Conservation (phyloP, 2,888 invertebrate genomes). For the Fragum sueziense region DNA sequence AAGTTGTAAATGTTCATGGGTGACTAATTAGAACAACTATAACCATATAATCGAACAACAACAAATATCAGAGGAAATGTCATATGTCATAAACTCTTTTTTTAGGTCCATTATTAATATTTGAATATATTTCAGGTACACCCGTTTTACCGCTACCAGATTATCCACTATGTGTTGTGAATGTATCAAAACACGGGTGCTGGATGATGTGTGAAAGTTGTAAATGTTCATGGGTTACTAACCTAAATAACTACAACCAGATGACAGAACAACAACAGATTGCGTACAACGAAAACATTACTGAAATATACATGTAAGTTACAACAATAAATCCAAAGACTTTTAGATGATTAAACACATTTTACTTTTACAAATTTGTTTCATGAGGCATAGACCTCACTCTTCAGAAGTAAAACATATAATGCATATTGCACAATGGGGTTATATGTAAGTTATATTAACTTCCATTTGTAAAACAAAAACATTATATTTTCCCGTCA, state of each 20-base stretch:
- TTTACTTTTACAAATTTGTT: no score
- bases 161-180: conserved; percentile 12
- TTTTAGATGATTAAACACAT: no score
- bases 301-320: not conserved
- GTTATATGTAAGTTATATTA: no score
- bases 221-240: conserved; percentile 30
- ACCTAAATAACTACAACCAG: conserved; percentile 23
- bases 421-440: no score
- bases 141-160: not conserved
- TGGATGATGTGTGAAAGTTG: conserved; percentile 25
- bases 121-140: conserved; percentile 18
- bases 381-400: no score
- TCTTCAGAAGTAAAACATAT: no score
- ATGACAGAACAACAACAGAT: conserved; percentile 20
- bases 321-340: no score
- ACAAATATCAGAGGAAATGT: no score
- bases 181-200: not conserved
- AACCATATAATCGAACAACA: conserved; percentile 23
- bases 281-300: not conserved
- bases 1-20: conserved; percentile 40
- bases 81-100: no score
- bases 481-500: no score
- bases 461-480: no score
- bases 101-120: no score
- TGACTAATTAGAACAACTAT: conserved; percentile 10